Evolutionary conservation across 2,797 vertebrate species (phyloP), one percentile per base, ranked within the genome.

Genomic region (Pangasius mekongensis): DNA sequence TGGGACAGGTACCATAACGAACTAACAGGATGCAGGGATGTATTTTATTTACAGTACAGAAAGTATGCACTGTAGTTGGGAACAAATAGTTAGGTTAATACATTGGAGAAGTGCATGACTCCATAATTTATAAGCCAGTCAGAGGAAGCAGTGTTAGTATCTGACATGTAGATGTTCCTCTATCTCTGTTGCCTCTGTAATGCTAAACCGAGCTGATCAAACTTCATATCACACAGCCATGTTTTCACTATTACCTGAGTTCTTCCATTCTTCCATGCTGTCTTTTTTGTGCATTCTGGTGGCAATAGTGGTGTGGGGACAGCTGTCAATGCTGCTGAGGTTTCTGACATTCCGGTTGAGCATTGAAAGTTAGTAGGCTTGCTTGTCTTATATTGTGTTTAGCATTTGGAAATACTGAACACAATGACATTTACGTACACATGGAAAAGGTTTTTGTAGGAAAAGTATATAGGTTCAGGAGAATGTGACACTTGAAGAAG

Each of bases 281-380:
- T 49, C 39, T 30, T 62, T 62, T 82, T 83, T 83, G 62, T 83
- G 62, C 43, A 83, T 83, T 66, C 27, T 83, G 62, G 62, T 33
- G 82, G 18, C 43, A 47, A 0, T 49, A 27, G 39, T 47, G 27
- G 16, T 64, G 24, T 30, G 16, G n/a, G 43, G 62, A 66, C 82
- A 49, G 62, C 62, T 52, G 33, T 49, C n/a, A 49, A 18, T 83
- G 56, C 82, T 52, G 43, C n/a, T 49, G 60, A 83, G 24, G 60
- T 83, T 67, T 67, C 82, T 83, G 43, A 83, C 82, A 67, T 83
- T 83, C 58, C 54, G 5, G 18, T 52, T 18, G 11, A 11, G 33
- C n/a, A 24, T 6, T 24, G n/a, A 67, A 3, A 0, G 3, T 33
- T 33, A 52, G 18, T 10, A 43, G 58, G 13, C 13, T 43, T 62